phyloP scores from a whole-genome alignment of 2,888 invertebrate species.

The Hemicrepidius hirtus region DNA sequence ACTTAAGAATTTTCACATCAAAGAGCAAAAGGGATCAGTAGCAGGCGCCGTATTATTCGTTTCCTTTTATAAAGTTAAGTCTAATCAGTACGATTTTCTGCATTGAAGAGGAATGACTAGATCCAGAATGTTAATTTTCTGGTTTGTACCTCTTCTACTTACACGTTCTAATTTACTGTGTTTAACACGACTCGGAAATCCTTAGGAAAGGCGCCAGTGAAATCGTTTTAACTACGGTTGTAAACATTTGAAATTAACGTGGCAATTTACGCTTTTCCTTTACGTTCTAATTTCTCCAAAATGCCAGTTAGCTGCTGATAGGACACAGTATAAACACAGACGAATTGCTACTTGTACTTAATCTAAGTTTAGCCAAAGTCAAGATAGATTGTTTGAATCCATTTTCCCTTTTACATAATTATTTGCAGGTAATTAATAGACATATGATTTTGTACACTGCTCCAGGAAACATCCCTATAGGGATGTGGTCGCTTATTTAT shows the following conservation, averaged over 20 bases:
- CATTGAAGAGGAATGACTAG: not conserved
- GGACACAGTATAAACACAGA: slow-evolving; percentile 1
- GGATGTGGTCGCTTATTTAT: too few relatives aligned
- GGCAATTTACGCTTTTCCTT: slow-evolving; percentile 9
- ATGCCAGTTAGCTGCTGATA: slow-evolving; percentile 12
- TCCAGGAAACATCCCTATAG: too few relatives aligned
- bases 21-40: not conserved
- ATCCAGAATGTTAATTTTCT: not conserved
- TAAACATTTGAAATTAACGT: slow-evolving; percentile 15
- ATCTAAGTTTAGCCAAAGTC: not conserved
- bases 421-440: too few relatives aligned
- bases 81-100: not conserved
- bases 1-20: not conserved
- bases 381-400: slow-evolving; percentile 10
- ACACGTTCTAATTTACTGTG: not conserved
- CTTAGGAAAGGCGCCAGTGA: not conserved
- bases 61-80: not conserved
- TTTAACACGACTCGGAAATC: not conserved
- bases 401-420: slow-evolving; percentile 2
- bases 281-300: slow-evolving; percentile 18
- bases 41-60: not conserved
- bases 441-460: too few relatives aligned
- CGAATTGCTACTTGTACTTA: slow-evolving; percentile 11
- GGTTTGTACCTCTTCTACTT: not conserved
- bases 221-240: slow-evolving; percentile 5